Evolutionary conservation across 2,888 invertebrate genomes (phyloP).

Genomic region (Hipparchia sbordonii): DNA sequence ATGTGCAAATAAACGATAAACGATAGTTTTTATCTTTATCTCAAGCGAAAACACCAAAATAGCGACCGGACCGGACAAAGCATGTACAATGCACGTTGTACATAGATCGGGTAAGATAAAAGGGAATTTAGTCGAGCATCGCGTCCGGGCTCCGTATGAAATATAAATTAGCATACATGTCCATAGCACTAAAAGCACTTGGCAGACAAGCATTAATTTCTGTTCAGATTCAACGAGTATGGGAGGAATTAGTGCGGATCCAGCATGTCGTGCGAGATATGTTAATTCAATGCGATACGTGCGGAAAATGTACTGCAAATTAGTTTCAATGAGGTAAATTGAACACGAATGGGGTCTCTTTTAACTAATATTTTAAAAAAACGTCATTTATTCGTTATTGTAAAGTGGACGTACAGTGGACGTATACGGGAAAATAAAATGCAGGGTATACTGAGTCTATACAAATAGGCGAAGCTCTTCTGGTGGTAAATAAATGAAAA

Average conservation of each 20-base stretch:
- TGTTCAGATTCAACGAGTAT: conserved; percentile 25
- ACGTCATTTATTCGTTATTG: neutral
- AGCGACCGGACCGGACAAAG: neutral
- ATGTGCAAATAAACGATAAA: no score
- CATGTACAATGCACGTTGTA: neutral
- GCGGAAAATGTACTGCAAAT: neutral
- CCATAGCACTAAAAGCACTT: conserved; percentile 20
- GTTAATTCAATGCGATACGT: conserved; percentile 26
- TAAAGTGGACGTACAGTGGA: neutral
- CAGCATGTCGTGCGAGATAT: conserved; percentile 27
- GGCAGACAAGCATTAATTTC: conserved; percentile 31
- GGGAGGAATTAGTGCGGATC: conserved; percentile 31
- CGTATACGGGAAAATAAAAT: no score
- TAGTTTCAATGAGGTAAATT: conserved; percentile 11
- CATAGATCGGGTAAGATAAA: conserved; percentile 1
- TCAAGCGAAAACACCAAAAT: neutral
- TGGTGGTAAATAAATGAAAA: no score
- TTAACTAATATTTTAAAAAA: neutral
- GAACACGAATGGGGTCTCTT: neutral
- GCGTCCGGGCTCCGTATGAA: conserved; percentile 4
- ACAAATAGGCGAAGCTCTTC: no score
- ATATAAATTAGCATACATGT: conserved; percentile 22
- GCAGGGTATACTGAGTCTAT: no score
- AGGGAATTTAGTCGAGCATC: conserved; percentile 11
- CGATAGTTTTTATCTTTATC: no score